phyloP scores from a whole-genome alignment of 2,888 invertebrate species.

The Busseola fusca region DNA sequence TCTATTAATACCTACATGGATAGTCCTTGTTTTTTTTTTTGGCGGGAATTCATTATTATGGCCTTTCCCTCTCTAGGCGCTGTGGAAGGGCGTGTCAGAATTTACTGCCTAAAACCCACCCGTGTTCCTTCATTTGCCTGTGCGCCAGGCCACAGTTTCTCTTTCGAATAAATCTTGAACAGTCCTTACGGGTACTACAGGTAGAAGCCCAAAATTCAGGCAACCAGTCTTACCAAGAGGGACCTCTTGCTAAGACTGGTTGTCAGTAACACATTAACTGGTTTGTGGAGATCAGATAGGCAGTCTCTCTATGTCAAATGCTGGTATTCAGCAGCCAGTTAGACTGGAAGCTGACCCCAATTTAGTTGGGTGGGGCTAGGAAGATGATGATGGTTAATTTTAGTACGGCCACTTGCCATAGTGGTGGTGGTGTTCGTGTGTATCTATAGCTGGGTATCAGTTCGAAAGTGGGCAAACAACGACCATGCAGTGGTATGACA shows the following conservation, averaged over 20 bases:
- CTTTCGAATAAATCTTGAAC: too few relatives aligned
- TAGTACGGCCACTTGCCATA: neutral
- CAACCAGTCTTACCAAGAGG: neutral
- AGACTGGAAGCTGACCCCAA: neutral
- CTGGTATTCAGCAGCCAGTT: neutral
- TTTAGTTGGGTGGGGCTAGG: too few relatives aligned
- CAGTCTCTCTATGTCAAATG: neutral
- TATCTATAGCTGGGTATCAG: neutral
- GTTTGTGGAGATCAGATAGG: neutral
- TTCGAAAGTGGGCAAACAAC: neutral
- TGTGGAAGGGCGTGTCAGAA: too few relatives aligned
- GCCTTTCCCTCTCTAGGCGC: too few relatives aligned
- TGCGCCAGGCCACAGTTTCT: too few relatives aligned
- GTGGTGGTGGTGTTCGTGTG: too few relatives aligned
- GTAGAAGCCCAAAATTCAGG: neutral
- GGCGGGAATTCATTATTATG: too few relatives aligned
- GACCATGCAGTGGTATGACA: neutral
- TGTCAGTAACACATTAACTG: too few relatives aligned
- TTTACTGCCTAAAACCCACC: too few relatives aligned
- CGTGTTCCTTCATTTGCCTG: too few relatives aligned
- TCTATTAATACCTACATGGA: neutral
- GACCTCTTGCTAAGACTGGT: neutral
- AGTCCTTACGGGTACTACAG: neutral
- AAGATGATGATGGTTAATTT: neutral
- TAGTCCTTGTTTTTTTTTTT: too few relatives aligned